phyloP scores from a whole-genome alignment of 2,888 invertebrate species.

The Cryptophagus acutangulus region DNA sequence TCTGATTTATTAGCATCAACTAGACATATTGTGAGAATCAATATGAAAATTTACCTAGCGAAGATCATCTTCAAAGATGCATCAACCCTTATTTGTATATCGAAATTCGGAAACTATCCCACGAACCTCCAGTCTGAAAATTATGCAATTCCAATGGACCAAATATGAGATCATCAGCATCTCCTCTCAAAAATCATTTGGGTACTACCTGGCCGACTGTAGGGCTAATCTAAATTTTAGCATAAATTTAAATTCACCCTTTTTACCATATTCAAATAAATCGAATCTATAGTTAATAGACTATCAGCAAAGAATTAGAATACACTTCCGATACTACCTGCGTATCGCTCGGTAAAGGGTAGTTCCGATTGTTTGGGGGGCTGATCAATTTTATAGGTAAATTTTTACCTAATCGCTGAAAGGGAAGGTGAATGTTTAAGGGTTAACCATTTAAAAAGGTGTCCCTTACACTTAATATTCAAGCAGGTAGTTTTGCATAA shows the following conservation, averaged over 20 bases:
- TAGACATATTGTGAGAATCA: slow-evolving; percentile 34
- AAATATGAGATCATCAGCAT: slow-evolving; percentile 17
- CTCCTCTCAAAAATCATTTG: slow-evolving; percentile 6
- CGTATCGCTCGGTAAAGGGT: too few species aligned
- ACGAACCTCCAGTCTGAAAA: slow-evolving; percentile 43
- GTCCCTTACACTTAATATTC: slow-evolving; percentile 51
- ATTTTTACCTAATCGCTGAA: slow-evolving; percentile 24
- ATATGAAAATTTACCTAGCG: slow-evolving; percentile 18
- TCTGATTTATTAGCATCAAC: slow-evolving; percentile 1
- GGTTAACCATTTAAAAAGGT: slow-evolving; percentile 45
- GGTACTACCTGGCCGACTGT: slow-evolving; percentile 23
- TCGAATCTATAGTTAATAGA: slow-evolving; percentile 50
- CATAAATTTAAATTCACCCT: too few species aligned
- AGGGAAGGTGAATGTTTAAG: slow-evolving; percentile 28
- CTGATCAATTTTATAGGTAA: too few species aligned
- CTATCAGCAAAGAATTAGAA: slow-evolving; percentile 43
- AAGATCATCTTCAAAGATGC: slow-evolving; percentile 33
- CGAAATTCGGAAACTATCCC: slow-evolving; percentile 43
- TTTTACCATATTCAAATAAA: slow-evolving; percentile 46
- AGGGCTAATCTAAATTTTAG: too few species aligned
- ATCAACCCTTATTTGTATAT: slow-evolving; percentile 37
- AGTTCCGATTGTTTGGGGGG: slow-evolving; percentile 18
- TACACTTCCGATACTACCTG: too few species aligned
- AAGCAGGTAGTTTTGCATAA: slow-evolving; percentile 49
- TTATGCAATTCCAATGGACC: slow-evolving; percentile 40